Percentiles rank a stretch among this genome's conserved stretches.
phyloP scores from a whole-genome alignment of 2,797 vertebrate species.

The Threskiornis aethiopicus region DNA sequence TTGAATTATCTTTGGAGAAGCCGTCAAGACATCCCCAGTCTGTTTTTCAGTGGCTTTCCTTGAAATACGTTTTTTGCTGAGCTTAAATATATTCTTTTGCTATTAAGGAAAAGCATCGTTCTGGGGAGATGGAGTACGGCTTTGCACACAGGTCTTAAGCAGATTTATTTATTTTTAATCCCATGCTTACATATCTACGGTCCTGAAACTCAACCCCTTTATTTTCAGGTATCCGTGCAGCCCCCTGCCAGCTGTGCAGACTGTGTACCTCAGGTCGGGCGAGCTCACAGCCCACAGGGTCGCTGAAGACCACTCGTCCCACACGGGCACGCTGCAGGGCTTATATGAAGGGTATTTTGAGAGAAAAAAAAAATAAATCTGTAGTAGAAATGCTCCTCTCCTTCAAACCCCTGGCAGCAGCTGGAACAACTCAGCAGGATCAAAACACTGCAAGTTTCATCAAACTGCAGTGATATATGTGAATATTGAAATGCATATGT shows the following conservation, averaged over 20 bases:
- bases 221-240: neutral
- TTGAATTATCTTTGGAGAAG: neutral
- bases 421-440: neutral
- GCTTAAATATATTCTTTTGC: neutral
- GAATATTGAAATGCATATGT: neutral
- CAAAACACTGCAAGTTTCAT: neutral
- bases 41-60: neutral
- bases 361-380: too few relatives aligned
- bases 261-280: rapidly evolving
- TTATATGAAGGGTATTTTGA: neutral
- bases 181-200: neutral
- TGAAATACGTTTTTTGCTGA: neutral
- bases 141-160: neutral
- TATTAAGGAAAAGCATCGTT: neutral
- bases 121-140: neutral
- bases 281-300: neutral
- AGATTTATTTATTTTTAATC: neutral
- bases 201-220: neutral
- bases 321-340: too few relatives aligned
- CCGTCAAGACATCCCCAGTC: neutral
- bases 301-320: neutral
- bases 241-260: neutral
- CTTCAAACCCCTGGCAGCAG: neutral
- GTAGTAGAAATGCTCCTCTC: neutral
- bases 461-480: neutral